phyloP scores from a whole-genome alignment of 2,113 vertebrate genomes.

The Mormyrus lacerda region DNA sequence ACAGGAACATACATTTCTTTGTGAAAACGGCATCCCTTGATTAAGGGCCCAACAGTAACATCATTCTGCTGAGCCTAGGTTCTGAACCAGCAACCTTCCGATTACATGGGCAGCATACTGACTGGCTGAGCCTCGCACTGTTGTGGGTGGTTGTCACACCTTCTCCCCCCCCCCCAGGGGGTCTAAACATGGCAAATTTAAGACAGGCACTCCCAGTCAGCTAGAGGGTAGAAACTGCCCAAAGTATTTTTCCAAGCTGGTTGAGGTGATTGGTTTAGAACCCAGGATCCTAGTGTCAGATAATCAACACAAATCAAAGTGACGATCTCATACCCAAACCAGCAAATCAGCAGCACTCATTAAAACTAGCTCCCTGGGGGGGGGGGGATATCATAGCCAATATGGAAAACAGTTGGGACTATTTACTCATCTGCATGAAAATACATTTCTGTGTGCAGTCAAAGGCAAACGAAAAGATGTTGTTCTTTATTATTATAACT shows the following conservation, averaged over 20 bases:
- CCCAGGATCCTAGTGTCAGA: neutral
- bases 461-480: neutral
- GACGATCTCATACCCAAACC: neutral
- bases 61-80: neutral
- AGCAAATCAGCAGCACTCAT: neutral
- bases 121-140: neutral
- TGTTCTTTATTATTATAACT: neutral
- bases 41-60: neutral
- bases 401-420: neutral
- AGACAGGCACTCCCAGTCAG: neutral
- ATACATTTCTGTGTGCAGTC: neutral
- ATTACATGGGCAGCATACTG: neutral
- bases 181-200: neutral
- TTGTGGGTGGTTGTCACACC: neutral
- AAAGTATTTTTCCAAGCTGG: neutral
- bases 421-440: neutral
- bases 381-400: neutral
- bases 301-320: neutral
- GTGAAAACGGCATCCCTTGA: neutral
- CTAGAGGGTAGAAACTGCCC: neutral
- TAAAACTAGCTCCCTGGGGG: neutral
- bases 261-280: neutral
- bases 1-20: neutral
- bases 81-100: neutral
- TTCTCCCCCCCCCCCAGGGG: no score